Conservation (phyloP, 1,140 invertebrate genomes). For the Spodoptera litura region DNA sequence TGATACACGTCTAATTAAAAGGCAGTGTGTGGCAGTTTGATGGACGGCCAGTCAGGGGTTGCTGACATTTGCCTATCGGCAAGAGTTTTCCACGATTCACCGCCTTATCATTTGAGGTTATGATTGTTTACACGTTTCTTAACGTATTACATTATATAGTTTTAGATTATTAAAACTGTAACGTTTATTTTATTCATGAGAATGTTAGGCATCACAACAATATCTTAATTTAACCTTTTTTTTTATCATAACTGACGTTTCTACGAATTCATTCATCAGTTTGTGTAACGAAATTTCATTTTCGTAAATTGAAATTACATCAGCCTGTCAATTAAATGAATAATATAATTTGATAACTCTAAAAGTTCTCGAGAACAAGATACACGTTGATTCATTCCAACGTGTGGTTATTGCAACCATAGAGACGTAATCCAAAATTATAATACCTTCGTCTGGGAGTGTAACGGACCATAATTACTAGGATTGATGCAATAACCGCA, state of each 20-base stretch:
- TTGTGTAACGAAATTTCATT: too few relatives aligned
- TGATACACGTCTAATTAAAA: constrained; percentile 22
- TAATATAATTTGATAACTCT: neutral
- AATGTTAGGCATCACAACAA: constrained; percentile 7
- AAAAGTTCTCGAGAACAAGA: neutral
- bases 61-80: constrained; percentile 45
- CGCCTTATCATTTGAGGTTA: constrained; percentile 31
- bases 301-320: neutral
- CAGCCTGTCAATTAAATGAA: neutral
- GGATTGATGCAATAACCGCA: constrained; percentile 36
- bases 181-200: neutral
- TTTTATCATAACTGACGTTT: neutral
- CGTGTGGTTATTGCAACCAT: constrained; percentile 15
- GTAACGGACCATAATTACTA: constrained; percentile 41
- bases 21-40: constrained; percentile 21
- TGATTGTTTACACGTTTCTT: constrained; percentile 21
- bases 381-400: neutral
- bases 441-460: constrained; percentile 13
- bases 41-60: constrained; percentile 37
- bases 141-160: neutral
- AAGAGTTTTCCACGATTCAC: constrained; percentile 41
- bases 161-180: constrained; percentile 10
- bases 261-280: constrained; percentile 9
- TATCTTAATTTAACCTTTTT: constrained; percentile 15
- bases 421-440: constrained; percentile 41